Evolutionary conservation across 2,797 vertebrate genomes (phyloP).

Genomic region (Yasuhikotakia modesta): DNA sequence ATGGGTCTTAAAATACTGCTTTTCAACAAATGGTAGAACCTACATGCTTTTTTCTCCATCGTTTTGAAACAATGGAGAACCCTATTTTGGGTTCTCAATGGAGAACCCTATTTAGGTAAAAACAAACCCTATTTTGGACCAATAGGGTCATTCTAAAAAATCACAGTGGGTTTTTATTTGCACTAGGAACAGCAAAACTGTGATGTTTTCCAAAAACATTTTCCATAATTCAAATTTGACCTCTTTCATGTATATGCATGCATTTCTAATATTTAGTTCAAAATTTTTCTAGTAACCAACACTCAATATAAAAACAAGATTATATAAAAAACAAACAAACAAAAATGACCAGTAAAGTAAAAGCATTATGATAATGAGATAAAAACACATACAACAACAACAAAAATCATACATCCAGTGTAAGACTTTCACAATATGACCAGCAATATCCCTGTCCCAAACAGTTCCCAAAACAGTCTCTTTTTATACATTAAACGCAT

Average conservation of each 20-base stretch:
- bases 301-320: constrained; percentile 69
- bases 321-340: constrained; percentile 60
- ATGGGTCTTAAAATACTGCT: constrained; percentile 58
- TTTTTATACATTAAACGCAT: constrained; percentile 79
- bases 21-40: constrained; percentile 66
- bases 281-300: constrained; percentile 63
- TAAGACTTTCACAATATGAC: constrained; percentile 82
- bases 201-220: constrained; percentile 13
- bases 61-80: not conserved
- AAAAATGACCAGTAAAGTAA: constrained; percentile 55
- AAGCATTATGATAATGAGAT: constrained; percentile 63
- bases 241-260: constrained; percentile 63
- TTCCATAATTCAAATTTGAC: constrained; percentile 51
- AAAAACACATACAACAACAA: constrained; percentile 3
- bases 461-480: constrained; percentile 65
- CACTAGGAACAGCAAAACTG: constrained; percentile 1
- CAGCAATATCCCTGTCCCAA: constrained; percentile 71
- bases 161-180: not conserved
- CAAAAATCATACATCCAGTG: constrained; percentile 77
- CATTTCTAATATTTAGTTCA: constrained; percentile 60
- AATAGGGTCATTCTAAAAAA: too few species aligned
- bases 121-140: constrained; percentile 8
- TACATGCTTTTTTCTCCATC: constrained; percentile 34
- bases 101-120: too few species aligned
- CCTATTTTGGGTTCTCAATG: too few species aligned